Percentiles rank a stretch among this genome's conserved stretches.
Conservation (phyloP, 2,888 invertebrate genomes). For the Acleris emargana region DNA sequence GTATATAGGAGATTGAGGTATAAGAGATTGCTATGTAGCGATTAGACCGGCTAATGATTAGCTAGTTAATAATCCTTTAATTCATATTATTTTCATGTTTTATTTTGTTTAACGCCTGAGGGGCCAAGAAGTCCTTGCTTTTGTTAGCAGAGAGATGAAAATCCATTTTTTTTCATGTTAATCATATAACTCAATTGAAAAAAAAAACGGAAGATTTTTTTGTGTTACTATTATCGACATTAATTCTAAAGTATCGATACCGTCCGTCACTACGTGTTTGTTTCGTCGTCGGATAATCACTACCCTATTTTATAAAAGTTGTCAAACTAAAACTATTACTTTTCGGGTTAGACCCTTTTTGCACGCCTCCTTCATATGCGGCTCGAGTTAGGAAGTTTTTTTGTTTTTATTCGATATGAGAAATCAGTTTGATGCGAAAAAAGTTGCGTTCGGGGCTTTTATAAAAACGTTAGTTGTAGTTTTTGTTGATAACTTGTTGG, state of each 20-base stretch:
- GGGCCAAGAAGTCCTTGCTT: no score
- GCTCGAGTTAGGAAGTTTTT: constrained; percentile 17
- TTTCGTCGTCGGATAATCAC: constrained; percentile 14
- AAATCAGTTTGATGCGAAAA: constrained; percentile 33
- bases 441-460: constrained; percentile 19
- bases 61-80: no score
- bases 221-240: no score
- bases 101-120: no score
- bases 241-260: not conserved
- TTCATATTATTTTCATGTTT: no score
- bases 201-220: no score
- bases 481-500: constrained; percentile 17
- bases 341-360: constrained; percentile 37
- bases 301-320: constrained; percentile 35
- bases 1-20: no score
- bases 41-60: no score
- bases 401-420: constrained; percentile 30
- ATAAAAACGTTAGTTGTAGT: constrained; percentile 18
- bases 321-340: constrained; percentile 38
- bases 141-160: no score
- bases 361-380: constrained; percentile 25
- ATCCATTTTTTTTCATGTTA: no score
- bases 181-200: no score
- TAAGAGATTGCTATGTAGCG: no score
- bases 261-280: not conserved